phyloP scores from a whole-genome alignment of 2,797 vertebrate species.

The Cercopithecus mitis region DNA sequence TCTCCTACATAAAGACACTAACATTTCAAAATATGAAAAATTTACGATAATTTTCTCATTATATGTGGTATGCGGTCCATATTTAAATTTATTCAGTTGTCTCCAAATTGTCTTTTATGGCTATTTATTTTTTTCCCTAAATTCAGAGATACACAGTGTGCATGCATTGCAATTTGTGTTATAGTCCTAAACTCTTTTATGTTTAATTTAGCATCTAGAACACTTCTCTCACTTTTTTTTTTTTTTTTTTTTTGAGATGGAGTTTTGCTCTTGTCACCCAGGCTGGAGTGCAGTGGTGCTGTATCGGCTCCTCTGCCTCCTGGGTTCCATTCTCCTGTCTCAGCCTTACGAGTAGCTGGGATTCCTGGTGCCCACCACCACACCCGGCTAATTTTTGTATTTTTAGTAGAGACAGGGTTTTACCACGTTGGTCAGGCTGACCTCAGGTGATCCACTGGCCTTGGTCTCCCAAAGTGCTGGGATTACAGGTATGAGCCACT shows the following conservation, averaged over 20 bases:
- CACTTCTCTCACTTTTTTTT: not conserved
- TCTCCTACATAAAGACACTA: not conserved
- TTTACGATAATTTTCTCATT: not conserved
- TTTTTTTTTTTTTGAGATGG: not conserved
- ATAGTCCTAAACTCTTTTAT: not conserved
- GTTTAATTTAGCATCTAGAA: not conserved
- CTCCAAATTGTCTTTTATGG: not conserved
- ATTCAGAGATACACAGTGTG: not conserved
- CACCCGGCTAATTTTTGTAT: fast-evolving
- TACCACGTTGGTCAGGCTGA: not conserved
- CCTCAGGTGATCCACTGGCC: not conserved
- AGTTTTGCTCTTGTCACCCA: not conserved
- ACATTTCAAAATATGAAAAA: not conserved
- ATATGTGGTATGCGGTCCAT: not conserved
- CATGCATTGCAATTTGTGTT: not conserved
- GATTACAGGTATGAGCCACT: not conserved
- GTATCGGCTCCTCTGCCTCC: not conserved
- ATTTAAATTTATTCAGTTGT: not conserved
- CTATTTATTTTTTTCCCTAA: not conserved
- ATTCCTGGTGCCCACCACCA: not conserved
- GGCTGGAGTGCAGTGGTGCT: not conserved
- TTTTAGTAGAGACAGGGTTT: not conserved
- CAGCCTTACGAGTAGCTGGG: not conserved
- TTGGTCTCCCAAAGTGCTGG: not conserved
- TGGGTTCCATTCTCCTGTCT: not conserved